Evolutionary conservation across 2,888 invertebrate genomes (phyloP), one percentile per base, ranked within the genome.

Genomic region (Stegophylla sp.): DNA sequence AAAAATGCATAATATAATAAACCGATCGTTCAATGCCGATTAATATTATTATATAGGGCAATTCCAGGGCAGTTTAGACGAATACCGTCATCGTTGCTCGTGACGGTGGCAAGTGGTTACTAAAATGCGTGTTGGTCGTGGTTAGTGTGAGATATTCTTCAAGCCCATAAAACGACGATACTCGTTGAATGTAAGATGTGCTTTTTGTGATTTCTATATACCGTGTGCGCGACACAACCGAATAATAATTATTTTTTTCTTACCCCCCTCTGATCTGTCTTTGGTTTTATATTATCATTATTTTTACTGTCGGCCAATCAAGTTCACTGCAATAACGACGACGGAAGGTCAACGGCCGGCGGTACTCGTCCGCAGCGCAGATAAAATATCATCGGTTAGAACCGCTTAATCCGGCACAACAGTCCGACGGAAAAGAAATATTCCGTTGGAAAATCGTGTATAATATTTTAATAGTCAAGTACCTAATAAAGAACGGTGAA

Each of bases 321-420:
- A 77, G 77, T 77, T 77, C 77, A 69, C 59, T 69, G 77, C 69
- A 77, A 77, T 69, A 69, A 56, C 77, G 59, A 77, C 77, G 59
- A 77, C 45, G 48, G 59, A 59, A 77, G 77, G 77, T 77, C 77
- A 77, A 77, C 34, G 77, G 59, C 77, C 77, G 59, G 67, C 34
- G 20, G 69, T 45, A 69, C 56, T 69, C 56, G 69, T 59, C 69
- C 77, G 59, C 15, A n/a, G 48, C 20, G 34, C 74, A 75, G 5
- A 74, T 28, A 63, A 61, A 61, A 64, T 64, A 75, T 64, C 63
- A 41, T 75, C 34, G 34, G 63, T 63, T 75, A 51, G 48, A 64
- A 63, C 74, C 20, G 63, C 63, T 74, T 74, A 63, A 75, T 64
- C n/a, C 63, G 48, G 28, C 48, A 34, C 41, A 45, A 34, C 41